phyloP scores from a whole-genome alignment of 2,797 vertebrate species.

The Ispidina lecontei region DNA sequence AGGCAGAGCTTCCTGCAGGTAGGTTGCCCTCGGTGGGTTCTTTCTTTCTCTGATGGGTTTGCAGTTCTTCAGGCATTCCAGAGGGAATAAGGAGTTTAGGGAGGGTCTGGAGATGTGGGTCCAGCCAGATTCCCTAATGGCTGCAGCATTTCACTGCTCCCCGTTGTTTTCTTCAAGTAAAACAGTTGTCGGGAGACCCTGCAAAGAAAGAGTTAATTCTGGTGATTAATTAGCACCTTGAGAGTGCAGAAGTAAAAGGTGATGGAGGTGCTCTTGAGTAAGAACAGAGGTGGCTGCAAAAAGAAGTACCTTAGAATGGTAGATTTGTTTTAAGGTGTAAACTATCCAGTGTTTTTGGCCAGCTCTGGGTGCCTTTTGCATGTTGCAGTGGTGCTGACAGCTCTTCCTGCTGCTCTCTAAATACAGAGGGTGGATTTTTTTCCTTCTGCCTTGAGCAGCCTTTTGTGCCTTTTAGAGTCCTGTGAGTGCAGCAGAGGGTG shows the following conservation, averaged over 20 bases:
- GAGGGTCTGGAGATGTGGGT: neutral
- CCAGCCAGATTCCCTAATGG: rapidly evolving
- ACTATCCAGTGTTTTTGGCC: neutral
- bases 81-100: neutral
- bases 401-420: neutral
- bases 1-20: slow-evolving; percentile 79
- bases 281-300: neutral
- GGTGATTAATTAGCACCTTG: neutral
- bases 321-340: neutral
- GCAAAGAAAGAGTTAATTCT: neutral
- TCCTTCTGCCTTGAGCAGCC: neutral
- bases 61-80: neutral
- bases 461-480: slow-evolving; percentile 26
- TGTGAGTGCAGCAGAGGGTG: neutral
- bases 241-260: neutral
- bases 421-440: neutral
- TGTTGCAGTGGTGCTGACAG: neutral
- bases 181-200: neutral
- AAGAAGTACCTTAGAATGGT: neutral
- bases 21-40: neutral
- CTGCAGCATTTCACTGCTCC: neutral
- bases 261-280: neutral
- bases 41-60: neutral
- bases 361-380: neutral
- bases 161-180: neutral